These are phyloP conservation scores for Trachelus iudaicus DNA, from an alignment of 2,888 invertebrate genomes.

Conservation along the genomic window DNA sequence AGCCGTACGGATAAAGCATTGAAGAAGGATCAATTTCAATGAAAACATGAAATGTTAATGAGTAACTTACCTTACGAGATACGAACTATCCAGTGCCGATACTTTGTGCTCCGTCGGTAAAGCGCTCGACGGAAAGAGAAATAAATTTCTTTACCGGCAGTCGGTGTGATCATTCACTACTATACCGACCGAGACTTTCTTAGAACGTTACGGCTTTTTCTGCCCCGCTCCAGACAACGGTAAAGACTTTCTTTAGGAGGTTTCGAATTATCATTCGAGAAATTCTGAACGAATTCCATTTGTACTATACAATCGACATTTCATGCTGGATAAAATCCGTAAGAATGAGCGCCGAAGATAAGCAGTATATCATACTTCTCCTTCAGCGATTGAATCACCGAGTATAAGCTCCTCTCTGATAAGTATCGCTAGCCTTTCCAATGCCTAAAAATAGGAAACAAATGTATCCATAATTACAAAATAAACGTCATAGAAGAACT, in stretches of 20 bases:
- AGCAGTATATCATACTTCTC: constrained; percentile 37
- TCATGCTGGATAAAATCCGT: background rate
- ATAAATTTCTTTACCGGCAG: background rate
- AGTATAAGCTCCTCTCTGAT: constrained; percentile 71
- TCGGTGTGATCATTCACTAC: background rate
- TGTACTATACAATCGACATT: background rate
- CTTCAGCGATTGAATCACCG: constrained; percentile 38
- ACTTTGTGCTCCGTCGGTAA: background rate
- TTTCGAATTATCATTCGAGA: background rate
- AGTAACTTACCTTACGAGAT: no score
- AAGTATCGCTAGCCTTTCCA: constrained; percentile 71
- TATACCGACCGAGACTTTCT: background rate
- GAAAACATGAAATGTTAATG: no score
- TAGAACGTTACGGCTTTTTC: background rate
- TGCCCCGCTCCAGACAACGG: background rate
- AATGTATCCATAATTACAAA: background rate
- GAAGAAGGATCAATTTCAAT: no score
- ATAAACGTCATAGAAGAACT: background rate
- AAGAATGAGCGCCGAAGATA: background rate
- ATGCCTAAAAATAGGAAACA: constrained; percentile 61
- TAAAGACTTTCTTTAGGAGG: background rate
- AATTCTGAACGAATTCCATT: background rate
- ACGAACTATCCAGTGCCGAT: no score
- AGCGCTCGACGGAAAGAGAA: background rate
- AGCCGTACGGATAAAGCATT: no score